Conservation (phyloP, 2,113 vertebrate species). For the Upupa epops region DNA sequence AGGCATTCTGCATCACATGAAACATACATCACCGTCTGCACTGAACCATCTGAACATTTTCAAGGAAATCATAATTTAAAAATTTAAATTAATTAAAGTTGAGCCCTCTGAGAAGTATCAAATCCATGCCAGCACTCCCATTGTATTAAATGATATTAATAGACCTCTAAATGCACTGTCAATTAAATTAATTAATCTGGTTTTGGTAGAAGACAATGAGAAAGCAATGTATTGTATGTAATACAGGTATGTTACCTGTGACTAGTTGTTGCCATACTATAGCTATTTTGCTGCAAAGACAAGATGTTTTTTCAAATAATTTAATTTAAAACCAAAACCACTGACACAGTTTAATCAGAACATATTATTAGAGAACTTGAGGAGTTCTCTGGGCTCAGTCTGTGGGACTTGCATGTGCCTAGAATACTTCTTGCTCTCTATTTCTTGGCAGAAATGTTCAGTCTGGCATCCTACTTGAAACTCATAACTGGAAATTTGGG, state of each 20-base stretch:
- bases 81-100: slow-evolving; percentile 19
- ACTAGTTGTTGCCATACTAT: neutral
- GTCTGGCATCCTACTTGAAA: neutral
- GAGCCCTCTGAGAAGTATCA: neutral
- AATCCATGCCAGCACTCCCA: neutral
- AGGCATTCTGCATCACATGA: neutral
- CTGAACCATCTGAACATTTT: neutral
- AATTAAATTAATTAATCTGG: neutral
- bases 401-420: neutral
- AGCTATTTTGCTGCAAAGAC: neutral
- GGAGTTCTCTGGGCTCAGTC: neutral
- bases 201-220: neutral
- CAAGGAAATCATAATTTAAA: neutral
- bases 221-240: neutral
- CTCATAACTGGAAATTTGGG: neutral
- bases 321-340: neutral
- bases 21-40: neutral
- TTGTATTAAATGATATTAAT: neutral
- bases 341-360: neutral
- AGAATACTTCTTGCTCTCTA: neutral
- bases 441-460: neutral
- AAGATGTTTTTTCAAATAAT: neutral
- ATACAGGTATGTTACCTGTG: neutral
- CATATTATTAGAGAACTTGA: neutral
- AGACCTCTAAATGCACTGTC: neutral